Evolutionary conservation across 2,797 vertebrate genomes (phyloP).

Genomic region (Schizopygopsis malacanthus): DNA sequence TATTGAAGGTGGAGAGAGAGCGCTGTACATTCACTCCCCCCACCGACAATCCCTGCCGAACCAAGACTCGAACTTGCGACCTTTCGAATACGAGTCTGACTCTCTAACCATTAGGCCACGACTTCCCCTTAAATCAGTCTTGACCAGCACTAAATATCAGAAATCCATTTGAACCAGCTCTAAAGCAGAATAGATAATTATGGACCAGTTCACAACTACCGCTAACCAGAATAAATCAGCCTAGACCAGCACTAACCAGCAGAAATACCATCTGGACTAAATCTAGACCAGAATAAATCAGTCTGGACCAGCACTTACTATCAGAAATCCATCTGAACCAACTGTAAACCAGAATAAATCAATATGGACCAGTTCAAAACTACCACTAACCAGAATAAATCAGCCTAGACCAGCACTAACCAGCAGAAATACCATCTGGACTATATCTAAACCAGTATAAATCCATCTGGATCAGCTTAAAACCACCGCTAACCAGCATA

Average conservation of each 20-base stretch:
- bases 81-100: too few relatives aligned
- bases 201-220: background rate
- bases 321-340: background rate
- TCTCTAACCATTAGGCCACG: too few relatives aligned
- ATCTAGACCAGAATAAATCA: background rate
- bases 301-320: background rate
- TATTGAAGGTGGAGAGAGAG: too few relatives aligned
- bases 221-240: background rate
- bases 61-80: too few relatives aligned
- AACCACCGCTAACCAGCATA: background rate
- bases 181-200: background rate
- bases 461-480: background rate
- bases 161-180: background rate
- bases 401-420: background rate
- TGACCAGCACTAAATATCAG: background rate
- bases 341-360: background rate
- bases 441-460: background rate
- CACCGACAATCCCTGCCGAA: too few relatives aligned
- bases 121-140: too few relatives aligned
- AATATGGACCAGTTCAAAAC: background rate
- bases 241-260: background rate
- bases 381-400: background rate
- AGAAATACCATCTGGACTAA: background rate
- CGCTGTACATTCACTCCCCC: too few relatives aligned
- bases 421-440: background rate